phyloP scores from a whole-genome alignment of 2,113 vertebrate genomes.

The Eptesicus fuscus region DNA sequence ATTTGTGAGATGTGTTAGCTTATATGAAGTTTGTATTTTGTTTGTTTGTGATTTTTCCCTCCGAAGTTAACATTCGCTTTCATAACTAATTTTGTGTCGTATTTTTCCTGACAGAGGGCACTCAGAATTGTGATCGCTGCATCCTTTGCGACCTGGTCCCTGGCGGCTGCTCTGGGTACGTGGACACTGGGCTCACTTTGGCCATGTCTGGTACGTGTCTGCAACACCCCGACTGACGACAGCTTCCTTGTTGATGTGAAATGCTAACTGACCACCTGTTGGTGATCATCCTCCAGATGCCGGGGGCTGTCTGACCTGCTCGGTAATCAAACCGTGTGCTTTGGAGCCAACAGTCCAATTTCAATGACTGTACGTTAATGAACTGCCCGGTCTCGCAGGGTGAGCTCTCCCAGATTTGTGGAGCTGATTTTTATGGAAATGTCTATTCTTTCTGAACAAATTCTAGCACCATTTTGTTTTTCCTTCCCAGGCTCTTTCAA shows the following conservation, averaged over 20 bases:
- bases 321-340: background rate
- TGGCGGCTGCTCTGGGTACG: rapidly evolving
- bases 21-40: background rate
- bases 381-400: background rate
- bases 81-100: background rate
- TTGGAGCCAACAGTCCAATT: background rate
- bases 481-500: background rate
- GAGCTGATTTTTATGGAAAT: background rate
- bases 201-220: background rate
- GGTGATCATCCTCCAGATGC: background rate
- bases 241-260: background rate
- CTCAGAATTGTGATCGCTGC: background rate
- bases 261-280: background rate
- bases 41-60: background rate
- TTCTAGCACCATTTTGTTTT: background rate
- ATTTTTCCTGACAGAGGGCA: background rate
- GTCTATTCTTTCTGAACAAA: background rate
- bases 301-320: background rate
- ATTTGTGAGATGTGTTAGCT: background rate
- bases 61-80: background rate
- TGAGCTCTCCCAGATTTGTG: background rate
- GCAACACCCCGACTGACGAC: background rate
- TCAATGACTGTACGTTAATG: background rate
- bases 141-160: background rate
- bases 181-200: background rate